These are phyloP conservation scores for Phocoena sinus DNA, from an alignment of 2,113 vertebrate species.

Conservation along the genomic window DNA sequence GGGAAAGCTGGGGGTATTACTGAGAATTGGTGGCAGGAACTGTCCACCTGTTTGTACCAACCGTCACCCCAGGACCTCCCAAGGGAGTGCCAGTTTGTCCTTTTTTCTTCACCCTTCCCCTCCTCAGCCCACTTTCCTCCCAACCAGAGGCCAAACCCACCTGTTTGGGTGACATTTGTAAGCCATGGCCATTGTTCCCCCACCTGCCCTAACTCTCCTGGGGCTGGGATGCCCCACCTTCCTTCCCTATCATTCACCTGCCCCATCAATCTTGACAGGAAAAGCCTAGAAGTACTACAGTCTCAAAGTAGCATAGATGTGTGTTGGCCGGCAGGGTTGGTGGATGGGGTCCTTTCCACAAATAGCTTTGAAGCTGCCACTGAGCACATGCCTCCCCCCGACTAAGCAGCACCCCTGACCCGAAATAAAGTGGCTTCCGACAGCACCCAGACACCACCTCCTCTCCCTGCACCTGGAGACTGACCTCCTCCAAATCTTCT, in stretches of 20 bases:
- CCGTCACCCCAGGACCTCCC: not conserved
- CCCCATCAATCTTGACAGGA: not conserved
- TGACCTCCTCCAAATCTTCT: not conserved
- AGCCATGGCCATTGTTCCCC: not conserved
- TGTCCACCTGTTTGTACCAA: too few relatives aligned
- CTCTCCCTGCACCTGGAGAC: not conserved
- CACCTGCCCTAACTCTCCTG: not conserved
- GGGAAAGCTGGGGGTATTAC: accelerated
- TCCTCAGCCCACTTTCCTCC: not conserved
- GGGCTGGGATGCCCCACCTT: not conserved
- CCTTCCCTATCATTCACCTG: not conserved
- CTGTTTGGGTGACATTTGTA: not conserved
- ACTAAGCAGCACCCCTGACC: not conserved
- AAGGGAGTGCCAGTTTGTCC: not conserved
- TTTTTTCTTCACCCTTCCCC: not conserved
- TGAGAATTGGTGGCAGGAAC: not conserved
- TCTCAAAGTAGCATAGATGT: not conserved
- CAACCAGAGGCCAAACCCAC: not conserved
- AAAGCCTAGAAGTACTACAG: not conserved
- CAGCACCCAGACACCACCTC: not conserved
- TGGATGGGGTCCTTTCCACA: not conserved
- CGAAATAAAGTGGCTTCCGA: not conserved
- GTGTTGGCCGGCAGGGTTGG: accelerated
- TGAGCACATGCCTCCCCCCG: not conserved
- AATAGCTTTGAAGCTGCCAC: not conserved